These are phyloP conservation scores for Drosophila vallismaia DNA, from an alignment of 2,888 invertebrate species.

Conservation along the genomic window DNA sequence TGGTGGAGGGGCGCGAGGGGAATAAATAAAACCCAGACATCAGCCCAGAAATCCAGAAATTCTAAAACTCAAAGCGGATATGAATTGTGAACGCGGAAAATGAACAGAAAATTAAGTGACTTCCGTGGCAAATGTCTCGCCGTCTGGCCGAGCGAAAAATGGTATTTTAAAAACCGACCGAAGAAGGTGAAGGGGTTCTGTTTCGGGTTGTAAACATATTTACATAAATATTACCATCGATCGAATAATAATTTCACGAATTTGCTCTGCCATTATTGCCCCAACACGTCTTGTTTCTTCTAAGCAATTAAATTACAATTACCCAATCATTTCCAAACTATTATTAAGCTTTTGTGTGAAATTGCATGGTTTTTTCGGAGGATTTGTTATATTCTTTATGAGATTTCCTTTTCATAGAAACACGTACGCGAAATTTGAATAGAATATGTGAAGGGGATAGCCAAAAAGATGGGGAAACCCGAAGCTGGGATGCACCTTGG, in stretches of 20 bases:
- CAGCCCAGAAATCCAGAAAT: conserved; percentile 40
- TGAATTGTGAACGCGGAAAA: conserved; percentile 80
- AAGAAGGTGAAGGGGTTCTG: conserved; percentile 3
- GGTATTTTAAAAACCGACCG: conserved; percentile 55
- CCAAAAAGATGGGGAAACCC: neutral
- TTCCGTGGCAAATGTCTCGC: conserved; percentile 83
- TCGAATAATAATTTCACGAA: neutral
- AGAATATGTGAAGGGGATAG: neutral
- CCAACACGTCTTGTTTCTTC: neutral
- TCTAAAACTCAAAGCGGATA: conserved; percentile 68
- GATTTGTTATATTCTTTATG: neutral
- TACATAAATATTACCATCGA: neutral
- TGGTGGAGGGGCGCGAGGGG: neutral
- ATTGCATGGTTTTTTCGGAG: neutral
- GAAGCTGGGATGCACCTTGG: neutral
- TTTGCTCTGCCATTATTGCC: neutral
- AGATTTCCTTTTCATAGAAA: neutral
- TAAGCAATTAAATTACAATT: conserved; percentile 1
- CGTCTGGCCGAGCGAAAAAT: conserved; percentile 75
- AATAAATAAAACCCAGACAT: neutral
- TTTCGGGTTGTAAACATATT: neutral
- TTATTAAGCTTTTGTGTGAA: neutral
- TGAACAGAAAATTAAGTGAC: conserved; percentile 82
- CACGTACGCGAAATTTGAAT: conserved; percentile 4
- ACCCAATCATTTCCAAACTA: neutral